Evolutionary conservation across 2,113 vertebrate species (phyloP).

Genomic region (Nettapus auritus): DNA sequence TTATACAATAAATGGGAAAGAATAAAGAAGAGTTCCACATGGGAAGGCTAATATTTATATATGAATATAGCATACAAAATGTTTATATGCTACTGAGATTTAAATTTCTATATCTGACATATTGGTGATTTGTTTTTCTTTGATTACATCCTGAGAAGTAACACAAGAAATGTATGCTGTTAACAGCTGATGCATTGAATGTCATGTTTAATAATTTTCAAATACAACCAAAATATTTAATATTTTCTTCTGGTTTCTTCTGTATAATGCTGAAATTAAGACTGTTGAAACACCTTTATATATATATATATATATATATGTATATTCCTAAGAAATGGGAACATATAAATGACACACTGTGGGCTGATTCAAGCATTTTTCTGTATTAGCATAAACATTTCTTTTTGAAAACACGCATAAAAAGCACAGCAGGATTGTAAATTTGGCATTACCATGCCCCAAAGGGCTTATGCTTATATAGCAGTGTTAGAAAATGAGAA

Average conservation of each 20-base stretch:
- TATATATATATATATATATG: too few species aligned
- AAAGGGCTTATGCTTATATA: background rate
- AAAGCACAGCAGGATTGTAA: constrained; percentile 39
- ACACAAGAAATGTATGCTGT: constrained; percentile 9
- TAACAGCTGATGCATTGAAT: constrained; percentile 49
- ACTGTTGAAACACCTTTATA: background rate
- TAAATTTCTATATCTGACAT: constrained; percentile 61
- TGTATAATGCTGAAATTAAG: constrained; percentile 52
- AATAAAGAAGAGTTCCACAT: background rate
- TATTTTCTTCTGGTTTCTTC: constrained; percentile 16
- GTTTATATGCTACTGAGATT: constrained; percentile 35
- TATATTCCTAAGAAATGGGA: constrained; percentile 12
- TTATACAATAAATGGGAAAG: constrained; percentile 2
- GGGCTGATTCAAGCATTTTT: constrained; percentile 50
- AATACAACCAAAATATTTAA: constrained; percentile 40
- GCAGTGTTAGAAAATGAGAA: background rate
- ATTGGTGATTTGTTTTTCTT: constrained; percentile 56
- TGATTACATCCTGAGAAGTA: constrained; percentile 24
- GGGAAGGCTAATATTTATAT: constrained; percentile 62
- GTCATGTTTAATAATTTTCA: constrained; percentile 57
- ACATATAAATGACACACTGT: constrained; percentile 42
- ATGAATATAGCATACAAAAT: background rate
- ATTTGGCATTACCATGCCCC: background rate
- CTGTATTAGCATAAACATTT: constrained; percentile 51
- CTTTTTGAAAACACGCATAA: constrained; percentile 33